Conservation (phyloP, 2,113 vertebrate genomes). For the Hippocampus abdominalis region DNA sequence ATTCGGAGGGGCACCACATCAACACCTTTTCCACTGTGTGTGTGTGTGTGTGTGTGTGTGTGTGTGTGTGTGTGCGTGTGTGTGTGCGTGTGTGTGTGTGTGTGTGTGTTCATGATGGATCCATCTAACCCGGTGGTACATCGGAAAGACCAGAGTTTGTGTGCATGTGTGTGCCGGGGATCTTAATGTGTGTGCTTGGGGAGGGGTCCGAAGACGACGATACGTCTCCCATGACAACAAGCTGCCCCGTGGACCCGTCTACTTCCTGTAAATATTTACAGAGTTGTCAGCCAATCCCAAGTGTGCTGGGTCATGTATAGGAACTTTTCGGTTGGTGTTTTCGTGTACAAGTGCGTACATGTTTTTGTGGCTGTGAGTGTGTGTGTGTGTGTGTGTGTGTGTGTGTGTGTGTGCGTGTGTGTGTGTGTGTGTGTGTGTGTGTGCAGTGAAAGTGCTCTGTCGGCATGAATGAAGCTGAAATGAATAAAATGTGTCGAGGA, state of each 20-base stretch:
- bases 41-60: slow-evolving; percentile 9
- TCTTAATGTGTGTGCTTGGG: slow-evolving; percentile 38
- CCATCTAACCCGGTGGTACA: slow-evolving; percentile 41
- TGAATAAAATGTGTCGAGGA: slow-evolving; percentile 71
- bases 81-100: slow-evolving; percentile 9
- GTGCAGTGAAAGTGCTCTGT: slow-evolving; percentile 67
- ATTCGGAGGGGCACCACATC: slow-evolving; percentile 42
- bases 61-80: slow-evolving; percentile 20
- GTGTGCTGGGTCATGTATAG: slow-evolving; percentile 16
- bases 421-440: slow-evolving; percentile 7
- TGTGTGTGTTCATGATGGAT: slow-evolving; percentile 57
- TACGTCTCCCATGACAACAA: slow-evolving; percentile 67
- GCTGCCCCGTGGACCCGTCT: slow-evolving; percentile 60
- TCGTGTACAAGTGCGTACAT: slow-evolving; percentile 3
- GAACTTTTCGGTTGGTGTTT: slow-evolving; percentile 18
- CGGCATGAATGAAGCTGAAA: slow-evolving; percentile 67
- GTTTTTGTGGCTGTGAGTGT: neutral
- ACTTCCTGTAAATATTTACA: slow-evolving; percentile 74
- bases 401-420: neutral
- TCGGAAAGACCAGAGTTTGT: slow-evolving; percentile 29
- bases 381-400: too few relatives aligned
- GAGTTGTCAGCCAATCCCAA: slow-evolving; percentile 47
- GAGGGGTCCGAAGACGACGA: slow-evolving; percentile 60
- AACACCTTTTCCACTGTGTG: slow-evolving; percentile 58
- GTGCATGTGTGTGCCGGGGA: slow-evolving; percentile 19